Conservation (phyloP, 2,888 invertebrate genomes). For the Dryobotodes eremita region DNA sequence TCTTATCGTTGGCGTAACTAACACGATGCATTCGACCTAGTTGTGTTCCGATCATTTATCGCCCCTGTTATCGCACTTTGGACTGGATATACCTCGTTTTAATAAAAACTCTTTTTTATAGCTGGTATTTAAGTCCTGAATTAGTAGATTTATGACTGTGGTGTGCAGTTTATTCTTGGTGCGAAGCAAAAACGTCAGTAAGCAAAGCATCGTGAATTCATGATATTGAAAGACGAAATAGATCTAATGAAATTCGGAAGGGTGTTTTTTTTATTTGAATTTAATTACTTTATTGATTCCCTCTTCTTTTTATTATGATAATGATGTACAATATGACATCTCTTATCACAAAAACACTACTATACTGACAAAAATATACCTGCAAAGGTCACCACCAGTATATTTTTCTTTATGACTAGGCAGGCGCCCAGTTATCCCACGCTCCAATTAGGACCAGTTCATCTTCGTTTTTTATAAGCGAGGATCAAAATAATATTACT, state of each 20-base stretch:
- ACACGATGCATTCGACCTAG: conserved; percentile 54
- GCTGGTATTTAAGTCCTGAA: background rate
- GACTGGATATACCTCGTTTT: conserved; percentile 17
- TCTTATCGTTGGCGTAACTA: conserved; percentile 36
- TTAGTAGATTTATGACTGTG: background rate
- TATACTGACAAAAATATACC: conserved; percentile 4
- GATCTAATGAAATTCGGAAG: background rate
- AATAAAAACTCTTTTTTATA: conserved; percentile 21
- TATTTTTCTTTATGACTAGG: conserved; percentile 1
- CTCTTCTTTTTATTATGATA: background rate
- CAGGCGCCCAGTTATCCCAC: background rate
- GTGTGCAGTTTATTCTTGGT: background rate
- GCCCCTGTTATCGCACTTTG: conserved; percentile 53
- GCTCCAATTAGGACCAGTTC: background rate
- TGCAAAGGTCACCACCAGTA: background rate
- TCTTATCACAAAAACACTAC: no score
- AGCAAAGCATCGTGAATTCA: background rate
- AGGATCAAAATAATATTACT: conserved; percentile 12
- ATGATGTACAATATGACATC: background rate
- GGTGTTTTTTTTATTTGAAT: background rate
- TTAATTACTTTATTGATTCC: background rate
- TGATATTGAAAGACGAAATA: background rate
- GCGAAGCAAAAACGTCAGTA: background rate
- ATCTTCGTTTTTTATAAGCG: background rate
- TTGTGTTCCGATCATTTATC: conserved; percentile 59